Conservation (phyloP, 2,888 invertebrate genomes). For the Hetaerina titia region DNA sequence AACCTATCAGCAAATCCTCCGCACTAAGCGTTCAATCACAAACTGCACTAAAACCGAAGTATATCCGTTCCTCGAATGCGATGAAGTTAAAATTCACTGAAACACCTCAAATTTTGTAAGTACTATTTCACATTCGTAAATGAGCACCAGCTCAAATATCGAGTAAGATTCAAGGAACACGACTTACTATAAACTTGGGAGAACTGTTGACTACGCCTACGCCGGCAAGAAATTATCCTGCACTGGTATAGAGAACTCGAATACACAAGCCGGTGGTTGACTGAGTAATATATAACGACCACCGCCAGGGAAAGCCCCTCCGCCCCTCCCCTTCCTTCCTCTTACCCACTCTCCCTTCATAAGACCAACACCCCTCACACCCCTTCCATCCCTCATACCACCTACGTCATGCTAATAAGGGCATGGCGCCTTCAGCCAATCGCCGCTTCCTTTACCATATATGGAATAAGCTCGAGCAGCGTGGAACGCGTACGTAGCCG, state of each 20-base stretch:
- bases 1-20: not conserved
- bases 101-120: not conserved
- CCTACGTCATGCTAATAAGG: constrained; percentile 75
- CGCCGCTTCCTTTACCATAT: constrained; percentile 87
- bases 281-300: constrained; percentile 70
- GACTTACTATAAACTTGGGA: not conserved
- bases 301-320: constrained; percentile 69
- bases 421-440: constrained; percentile 79
- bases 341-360: constrained; percentile 72
- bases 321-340: constrained; percentile 80
- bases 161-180: not conserved
- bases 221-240: constrained; percentile 57
- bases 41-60: constrained; percentile 1
- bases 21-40: not conserved
- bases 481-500: constrained; percentile 67
- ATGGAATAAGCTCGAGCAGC: constrained; percentile 79
- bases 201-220: constrained; percentile 54
- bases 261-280: constrained; percentile 68
- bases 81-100: not conserved
- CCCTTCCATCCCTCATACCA: constrained; percentile 79
- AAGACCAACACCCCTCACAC: constrained; percentile 45
- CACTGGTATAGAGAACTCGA: constrained; percentile 25
- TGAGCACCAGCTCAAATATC: not conserved
- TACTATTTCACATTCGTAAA: not conserved
- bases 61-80: not conserved